A percentile compares a stretch with the other conserved stretches of the same genome.
phyloP scores from a whole-genome alignment of 2,888 invertebrate genomes.

The Ptychoptera contaminata region DNA sequence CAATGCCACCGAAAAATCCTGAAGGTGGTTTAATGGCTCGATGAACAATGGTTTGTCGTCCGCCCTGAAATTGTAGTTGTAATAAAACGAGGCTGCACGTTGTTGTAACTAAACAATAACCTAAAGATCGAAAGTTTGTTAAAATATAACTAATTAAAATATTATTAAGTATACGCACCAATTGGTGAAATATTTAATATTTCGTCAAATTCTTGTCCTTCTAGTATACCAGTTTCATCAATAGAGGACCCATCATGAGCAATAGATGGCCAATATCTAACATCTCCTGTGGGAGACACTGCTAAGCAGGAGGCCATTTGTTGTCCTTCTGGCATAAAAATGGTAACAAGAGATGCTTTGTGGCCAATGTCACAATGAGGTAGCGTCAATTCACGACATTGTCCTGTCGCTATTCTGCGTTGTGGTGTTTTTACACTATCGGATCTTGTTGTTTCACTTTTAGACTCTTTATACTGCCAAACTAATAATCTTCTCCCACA shows the following conservation, averaged over 20 bases:
- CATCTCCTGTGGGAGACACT: slow-evolving; percentile 82
- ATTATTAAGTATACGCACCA: no score
- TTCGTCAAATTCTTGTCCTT: slow-evolving; percentile 73
- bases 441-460: slow-evolving; percentile 14
- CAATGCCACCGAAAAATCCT: slow-evolving; percentile 77
- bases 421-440: slow-evolving; percentile 29
- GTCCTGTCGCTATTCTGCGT: slow-evolving; percentile 32
- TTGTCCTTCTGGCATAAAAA: slow-evolving; percentile 44
- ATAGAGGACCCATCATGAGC: slow-evolving; percentile 74
- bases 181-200: slow-evolving; percentile 45
- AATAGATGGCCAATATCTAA: slow-evolving; percentile 82
- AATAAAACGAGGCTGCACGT: slow-evolving; percentile 73
- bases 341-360: slow-evolving; percentile 65
- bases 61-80: slow-evolving; percentile 42
- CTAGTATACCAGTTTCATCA: slow-evolving; percentile 72
- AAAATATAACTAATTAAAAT: no score
- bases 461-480: slow-evolving; percentile 55
- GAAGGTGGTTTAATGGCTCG: slow-evolving; percentile 55
- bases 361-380: slow-evolving; percentile 89
- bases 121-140: slow-evolving; percentile 27
- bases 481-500: slow-evolving; percentile 69
- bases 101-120: slow-evolving; percentile 78
- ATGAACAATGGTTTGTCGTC: slow-evolving; percentile 51
- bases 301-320: slow-evolving; percentile 74
- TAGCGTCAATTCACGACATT: slow-evolving; percentile 71